A percentile compares a stretch with the other conserved stretches of the same genome.
Conservation (phyloP, 2,113 vertebrate species). For the Lophura nycthemera region DNA sequence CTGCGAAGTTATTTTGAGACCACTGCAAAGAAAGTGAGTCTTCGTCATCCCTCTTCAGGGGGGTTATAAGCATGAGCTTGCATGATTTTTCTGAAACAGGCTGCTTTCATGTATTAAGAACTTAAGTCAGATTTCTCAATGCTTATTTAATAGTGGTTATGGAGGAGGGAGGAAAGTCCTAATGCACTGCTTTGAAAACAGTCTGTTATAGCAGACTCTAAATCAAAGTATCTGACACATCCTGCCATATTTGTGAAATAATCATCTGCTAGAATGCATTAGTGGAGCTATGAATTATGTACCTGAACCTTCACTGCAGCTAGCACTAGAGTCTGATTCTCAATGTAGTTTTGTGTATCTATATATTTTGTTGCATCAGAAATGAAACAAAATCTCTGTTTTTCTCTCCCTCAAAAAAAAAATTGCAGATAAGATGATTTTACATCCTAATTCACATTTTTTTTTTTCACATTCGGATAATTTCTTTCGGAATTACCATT, state of each 20-base stretch:
- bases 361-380: neutral
- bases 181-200: conserved; percentile 8
- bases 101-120: neutral
- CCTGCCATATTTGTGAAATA: conserved; percentile 25
- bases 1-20: neutral
- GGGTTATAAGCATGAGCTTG: neutral
- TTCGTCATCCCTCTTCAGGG: neutral
- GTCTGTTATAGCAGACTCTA: conserved; percentile 18
- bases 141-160: neutral
- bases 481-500: neutral
- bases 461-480: neutral
- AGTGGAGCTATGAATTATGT: conserved; percentile 20
- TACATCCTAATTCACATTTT: neutral
- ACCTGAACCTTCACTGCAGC: neutral
- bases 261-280: conserved; percentile 27
- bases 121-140: neutral
- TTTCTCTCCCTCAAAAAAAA: neutral
- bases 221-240: conserved; percentile 45
- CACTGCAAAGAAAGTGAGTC: neutral
- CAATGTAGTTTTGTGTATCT: neutral
- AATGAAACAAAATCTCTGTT: neutral
- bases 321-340: neutral
- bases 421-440: neutral
- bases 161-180: neutral
- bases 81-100: neutral